Evolutionary conservation across 2,113 vertebrate species (phyloP).

Genomic region (Strigops habroptila): DNA sequence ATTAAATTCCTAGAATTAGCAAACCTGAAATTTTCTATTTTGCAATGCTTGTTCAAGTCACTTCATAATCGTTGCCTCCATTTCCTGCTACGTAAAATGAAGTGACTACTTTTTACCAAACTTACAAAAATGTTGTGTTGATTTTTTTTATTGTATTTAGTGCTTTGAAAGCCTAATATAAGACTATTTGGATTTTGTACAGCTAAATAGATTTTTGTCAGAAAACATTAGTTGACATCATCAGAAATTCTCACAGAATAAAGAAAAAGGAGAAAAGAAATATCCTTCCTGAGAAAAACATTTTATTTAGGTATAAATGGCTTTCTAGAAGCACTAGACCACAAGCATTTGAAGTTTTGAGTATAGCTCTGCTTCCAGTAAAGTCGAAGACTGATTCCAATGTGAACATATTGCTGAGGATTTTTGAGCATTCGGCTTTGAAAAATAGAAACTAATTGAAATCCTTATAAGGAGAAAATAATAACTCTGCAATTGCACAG

Average conservation of each 20-base stretch:
- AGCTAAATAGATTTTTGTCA: background rate
- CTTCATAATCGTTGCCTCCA: background rate
- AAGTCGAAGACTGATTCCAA: background rate
- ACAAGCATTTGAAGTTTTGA: background rate
- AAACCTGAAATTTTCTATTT: background rate
- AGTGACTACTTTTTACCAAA: background rate
- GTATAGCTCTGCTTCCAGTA: background rate
- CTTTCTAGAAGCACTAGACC: background rate
- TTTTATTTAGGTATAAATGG: background rate
- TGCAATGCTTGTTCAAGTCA: background rate
- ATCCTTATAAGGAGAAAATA: constrained; percentile 22
- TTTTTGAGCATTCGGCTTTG: background rate
- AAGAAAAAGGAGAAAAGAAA: background rate
- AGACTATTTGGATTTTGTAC: background rate
- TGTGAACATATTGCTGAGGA: background rate
- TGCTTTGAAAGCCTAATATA: background rate
- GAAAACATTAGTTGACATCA: background rate
- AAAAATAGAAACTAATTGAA: constrained; percentile 19
- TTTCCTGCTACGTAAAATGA: background rate
- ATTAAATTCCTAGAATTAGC: background rate
- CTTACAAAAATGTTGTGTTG: background rate
- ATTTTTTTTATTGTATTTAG: background rate
- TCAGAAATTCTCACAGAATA: background rate
- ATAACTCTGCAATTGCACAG: background rate
- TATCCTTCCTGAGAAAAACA: background rate